phyloP scores from a whole-genome alignment of 2,888 invertebrate species.

The Teleiodes luculella region DNA sequence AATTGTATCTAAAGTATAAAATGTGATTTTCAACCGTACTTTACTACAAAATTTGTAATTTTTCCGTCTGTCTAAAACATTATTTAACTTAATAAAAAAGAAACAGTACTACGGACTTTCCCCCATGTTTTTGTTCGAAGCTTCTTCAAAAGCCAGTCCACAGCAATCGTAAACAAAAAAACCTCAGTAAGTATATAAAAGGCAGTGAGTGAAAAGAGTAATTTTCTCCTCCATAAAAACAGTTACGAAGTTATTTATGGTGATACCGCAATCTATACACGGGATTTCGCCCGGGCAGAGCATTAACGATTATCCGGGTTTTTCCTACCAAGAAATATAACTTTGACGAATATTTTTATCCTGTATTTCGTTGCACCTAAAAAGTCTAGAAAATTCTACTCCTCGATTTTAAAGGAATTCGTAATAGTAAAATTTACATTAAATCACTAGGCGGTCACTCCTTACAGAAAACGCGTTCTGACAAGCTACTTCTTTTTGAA shows the following conservation, averaged over 20 bases:
- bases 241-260: conserved; percentile 75
- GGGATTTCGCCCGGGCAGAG: conserved; percentile 68
- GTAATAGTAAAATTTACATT: neutral
- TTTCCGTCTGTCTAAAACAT: no score
- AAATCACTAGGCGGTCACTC: no score
- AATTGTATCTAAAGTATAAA: no score
- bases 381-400: conserved; percentile 39
- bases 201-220: conserved; percentile 68
- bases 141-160: conserved; percentile 10
- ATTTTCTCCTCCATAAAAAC: conserved; percentile 74
- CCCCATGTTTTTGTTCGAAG: neutral
- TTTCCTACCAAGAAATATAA: conserved; percentile 68
- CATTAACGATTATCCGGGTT: conserved; percentile 72
- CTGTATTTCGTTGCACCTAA: conserved; percentile 49
- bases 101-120: no score
- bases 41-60: no score
- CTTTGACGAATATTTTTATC: conserved; percentile 68
- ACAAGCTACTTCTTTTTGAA: no score
- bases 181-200: conserved; percentile 55
- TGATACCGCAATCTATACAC: conserved; percentile 75
- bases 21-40: no score
- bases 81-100: no score
- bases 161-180: conserved; percentile 56
- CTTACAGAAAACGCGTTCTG: no score
- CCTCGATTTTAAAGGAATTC: conserved; percentile 14